Evolutionary conservation across 2,888 invertebrate genomes (phyloP).

Genomic region (Silvanus unidentatus): DNA sequence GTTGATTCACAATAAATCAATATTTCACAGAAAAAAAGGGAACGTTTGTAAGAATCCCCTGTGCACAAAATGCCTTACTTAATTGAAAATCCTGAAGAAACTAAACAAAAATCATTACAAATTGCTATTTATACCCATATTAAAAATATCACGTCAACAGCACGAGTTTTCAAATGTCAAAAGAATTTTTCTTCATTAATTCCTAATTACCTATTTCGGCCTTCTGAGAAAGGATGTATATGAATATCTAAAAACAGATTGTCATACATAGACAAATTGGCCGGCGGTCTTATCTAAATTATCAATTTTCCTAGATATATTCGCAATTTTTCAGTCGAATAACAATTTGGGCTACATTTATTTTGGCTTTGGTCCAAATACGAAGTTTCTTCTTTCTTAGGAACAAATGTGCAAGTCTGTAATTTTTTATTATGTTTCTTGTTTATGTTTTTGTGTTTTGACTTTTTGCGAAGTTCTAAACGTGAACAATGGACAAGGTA

Average conservation of each 20-base stretch:
- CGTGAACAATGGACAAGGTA: too few species aligned
- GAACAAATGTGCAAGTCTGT: constrained; percentile 12
- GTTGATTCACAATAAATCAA: not conserved
- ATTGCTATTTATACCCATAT: constrained; percentile 31
- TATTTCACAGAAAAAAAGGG: not conserved
- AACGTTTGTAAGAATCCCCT: not conserved
- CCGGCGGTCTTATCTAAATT: too few species aligned
- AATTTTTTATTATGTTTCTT: not conserved
- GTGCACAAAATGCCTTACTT: constrained; percentile 8
- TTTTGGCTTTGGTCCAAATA: constrained; percentile 53
- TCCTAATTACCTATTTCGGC: too few species aligned
- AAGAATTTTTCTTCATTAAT: constrained; percentile 2
- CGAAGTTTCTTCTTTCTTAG: constrained; percentile 46
- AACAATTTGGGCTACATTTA: constrained; percentile 43
- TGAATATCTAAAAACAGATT: too few species aligned
- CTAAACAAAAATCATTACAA: constrained; percentile 23
- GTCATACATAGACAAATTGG: too few species aligned
- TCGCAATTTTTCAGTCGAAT: not conserved
- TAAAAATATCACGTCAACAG: constrained; percentile 18
- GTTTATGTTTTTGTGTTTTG: too few species aligned
- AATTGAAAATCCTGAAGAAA: constrained; percentile 22
- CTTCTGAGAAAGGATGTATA: too few species aligned
- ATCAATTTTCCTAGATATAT: not conserved
- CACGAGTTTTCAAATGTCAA: constrained; percentile 11
- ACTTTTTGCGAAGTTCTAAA: too few species aligned